A percentile compares a stretch with the other conserved stretches of the same genome.
These are phyloP conservation scores for Drosophila incognita DNA, from an alignment of 2,888 invertebrate genomes.

Conservation along the genomic window DNA sequence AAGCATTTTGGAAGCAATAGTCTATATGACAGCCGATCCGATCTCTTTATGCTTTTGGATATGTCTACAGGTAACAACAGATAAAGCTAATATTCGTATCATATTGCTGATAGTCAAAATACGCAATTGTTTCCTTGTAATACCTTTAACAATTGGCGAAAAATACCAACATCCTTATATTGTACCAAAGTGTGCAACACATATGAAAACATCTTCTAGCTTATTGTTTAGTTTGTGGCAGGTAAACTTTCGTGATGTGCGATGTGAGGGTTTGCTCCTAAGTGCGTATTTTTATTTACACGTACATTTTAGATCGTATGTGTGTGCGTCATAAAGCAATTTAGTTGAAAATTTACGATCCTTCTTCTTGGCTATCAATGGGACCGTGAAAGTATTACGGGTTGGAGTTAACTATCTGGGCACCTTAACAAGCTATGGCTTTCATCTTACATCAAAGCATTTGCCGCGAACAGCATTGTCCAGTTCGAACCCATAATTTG, in stretches of 20 bases:
- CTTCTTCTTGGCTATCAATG: constrained; percentile 19
- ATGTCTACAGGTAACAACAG: constrained; percentile 66
- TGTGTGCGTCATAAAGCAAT: constrained; percentile 54
- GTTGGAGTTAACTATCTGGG: constrained; percentile 6
- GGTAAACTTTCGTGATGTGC: constrained; percentile 22
- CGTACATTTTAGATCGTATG: not conserved
- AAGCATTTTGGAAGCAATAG: constrained; percentile 61
- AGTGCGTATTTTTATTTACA: constrained; percentile 14
- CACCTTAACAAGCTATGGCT: constrained; percentile 25
- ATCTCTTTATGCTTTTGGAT: constrained; percentile 76
- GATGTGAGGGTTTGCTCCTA: constrained; percentile 11
- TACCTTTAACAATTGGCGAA: not conserved
- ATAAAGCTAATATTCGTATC: not conserved
- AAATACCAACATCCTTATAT: constrained; percentile 20
- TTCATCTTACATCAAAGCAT: constrained; percentile 34
- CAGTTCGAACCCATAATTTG: not conserved
- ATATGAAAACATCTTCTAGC: constrained; percentile 9
- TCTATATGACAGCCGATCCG: constrained; percentile 78
- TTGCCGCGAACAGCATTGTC: constrained; percentile 9
- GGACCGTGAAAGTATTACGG: not conserved
- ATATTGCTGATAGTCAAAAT: not conserved
- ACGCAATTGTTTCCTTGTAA: too few relatives aligned
- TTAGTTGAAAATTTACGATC: constrained; percentile 58
- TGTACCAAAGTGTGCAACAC: constrained; percentile 14
- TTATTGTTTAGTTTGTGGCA: constrained; percentile 19